Conservation (phyloP, 35 echinoderm and acorn worm species). For the Ptychodera flava region DNA sequence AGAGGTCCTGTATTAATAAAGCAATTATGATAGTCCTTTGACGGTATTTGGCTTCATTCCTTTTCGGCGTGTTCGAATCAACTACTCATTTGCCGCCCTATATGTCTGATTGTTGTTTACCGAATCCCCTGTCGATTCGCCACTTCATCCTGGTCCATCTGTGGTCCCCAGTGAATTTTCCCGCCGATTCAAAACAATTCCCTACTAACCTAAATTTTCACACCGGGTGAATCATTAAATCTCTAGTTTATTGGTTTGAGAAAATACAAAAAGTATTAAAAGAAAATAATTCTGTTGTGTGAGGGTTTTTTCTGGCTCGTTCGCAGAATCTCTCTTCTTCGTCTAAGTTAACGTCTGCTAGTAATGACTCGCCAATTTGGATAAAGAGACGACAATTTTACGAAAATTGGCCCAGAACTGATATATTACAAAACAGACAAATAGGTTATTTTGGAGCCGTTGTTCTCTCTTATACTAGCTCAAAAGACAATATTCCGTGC, state of each 20-base stretch:
- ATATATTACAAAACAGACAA: no score
- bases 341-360: no score
- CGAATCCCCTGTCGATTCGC: neutral
- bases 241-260: no score
- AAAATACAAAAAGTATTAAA: no score
- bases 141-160: neutral
- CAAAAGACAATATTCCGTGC: neutral
- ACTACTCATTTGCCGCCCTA: neutral
- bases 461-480: no score
- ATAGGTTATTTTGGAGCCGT: no score
- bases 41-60: neutral
- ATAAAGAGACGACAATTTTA: no score
- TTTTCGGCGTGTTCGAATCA: neutral
- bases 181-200: neutral
- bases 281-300: no score
- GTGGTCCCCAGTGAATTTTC: neutral
- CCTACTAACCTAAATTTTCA: neutral
- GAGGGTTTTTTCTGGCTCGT: no score
- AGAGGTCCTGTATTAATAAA: conserved; percentile 1
- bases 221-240: neutral
- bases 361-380: no score
- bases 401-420: no score
- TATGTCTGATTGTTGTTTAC: neutral
- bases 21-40: neutral
- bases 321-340: no score